Base-by-base conservation (phyloP, 1,140 invertebrate species). In the Drosophila novamexicana region DNA sequence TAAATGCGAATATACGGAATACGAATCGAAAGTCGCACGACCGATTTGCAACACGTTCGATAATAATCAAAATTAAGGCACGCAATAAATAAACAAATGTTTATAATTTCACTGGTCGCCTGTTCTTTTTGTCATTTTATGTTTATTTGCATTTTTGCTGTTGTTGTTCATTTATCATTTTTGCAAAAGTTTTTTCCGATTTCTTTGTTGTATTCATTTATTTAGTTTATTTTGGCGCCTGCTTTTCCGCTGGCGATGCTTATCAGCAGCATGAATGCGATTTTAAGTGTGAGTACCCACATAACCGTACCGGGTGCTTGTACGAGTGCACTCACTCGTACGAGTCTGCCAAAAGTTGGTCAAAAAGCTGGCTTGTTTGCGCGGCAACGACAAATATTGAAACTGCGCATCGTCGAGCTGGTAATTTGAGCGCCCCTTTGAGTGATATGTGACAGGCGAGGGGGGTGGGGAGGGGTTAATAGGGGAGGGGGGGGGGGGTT, bases 41-140 rank as follows among this genome's bases (percentile, higher is more conserved):
- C 29, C 42, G 69, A 72, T 58, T 58, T 72, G 69, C 69, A 72
- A 66, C 69, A 72, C 69, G 69, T 58, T 72, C 69, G 62, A 66
- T 66, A 66, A 72, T 72, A 44, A 72, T 66, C 68, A 52, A 72
- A 72, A 72, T 49, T 66, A 40, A 72, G 66, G 54, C 62, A 66
- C 53, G 69, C 69, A 58, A 72, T 72, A 72, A 72, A 72, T 66
- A 66, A 72, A 72, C 47, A 72, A 72, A 65, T 66, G 53, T 52
- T 58, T 58, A 42, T 58, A 72, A 56, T 66, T 66, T 72, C 62
- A 58, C 62, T 58, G 32, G 59, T 3, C 42, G 47, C 37, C 36
- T n/a, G n/a, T 53, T 61, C 14, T 61, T 44, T 36, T 18, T 22
- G n/a, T 29, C 1, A 22, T 39, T 56, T 29, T 39, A 18, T 57